A percentile compares a stretch with the other conserved stretches of the same genome.
phyloP scores from a whole-genome alignment of 1,140 invertebrate genomes.

The Neodiprion fabricii region DNA sequence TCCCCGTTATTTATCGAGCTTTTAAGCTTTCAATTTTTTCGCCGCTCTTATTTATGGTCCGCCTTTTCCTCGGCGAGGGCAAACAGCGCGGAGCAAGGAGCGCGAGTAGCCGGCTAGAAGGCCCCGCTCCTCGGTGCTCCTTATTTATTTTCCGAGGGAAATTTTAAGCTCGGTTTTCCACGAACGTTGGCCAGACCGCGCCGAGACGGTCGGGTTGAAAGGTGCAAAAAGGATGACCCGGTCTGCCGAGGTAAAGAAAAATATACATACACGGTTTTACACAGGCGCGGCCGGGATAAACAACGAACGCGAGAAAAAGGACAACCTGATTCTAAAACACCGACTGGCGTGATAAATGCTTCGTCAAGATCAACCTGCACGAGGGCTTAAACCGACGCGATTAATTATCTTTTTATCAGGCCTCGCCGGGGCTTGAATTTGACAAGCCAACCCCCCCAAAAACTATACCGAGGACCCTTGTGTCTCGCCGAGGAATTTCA shows the following conservation, averaged over 20 bases:
- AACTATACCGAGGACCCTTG: background rate
- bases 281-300: no score
- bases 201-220: no score
- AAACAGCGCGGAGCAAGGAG: slow-evolving; percentile 21
- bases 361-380: no score
- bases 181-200: no score
- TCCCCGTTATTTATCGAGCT: slow-evolving; percentile 52
- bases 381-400: background rate
- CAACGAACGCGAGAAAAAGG: no score
- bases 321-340: no score
- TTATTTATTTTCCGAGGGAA: slow-evolving; percentile 3
- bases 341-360: no score
- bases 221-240: no score
- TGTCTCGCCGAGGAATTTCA: no score
- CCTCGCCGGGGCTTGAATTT: background rate
- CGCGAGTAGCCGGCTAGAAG: background rate
- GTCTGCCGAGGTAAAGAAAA: no score
- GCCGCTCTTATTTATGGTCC: slow-evolving; percentile 23
- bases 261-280: no score
- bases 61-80: slow-evolving; percentile 14
- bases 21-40: slow-evolving; percentile 43
- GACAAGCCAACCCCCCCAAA: background rate
- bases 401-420: background rate
- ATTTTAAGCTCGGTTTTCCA: background rate
- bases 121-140: background rate